These are phyloP conservation scores for Bombylius discolor DNA, from an alignment of 2,888 invertebrate species.

Conservation along the genomic window DNA sequence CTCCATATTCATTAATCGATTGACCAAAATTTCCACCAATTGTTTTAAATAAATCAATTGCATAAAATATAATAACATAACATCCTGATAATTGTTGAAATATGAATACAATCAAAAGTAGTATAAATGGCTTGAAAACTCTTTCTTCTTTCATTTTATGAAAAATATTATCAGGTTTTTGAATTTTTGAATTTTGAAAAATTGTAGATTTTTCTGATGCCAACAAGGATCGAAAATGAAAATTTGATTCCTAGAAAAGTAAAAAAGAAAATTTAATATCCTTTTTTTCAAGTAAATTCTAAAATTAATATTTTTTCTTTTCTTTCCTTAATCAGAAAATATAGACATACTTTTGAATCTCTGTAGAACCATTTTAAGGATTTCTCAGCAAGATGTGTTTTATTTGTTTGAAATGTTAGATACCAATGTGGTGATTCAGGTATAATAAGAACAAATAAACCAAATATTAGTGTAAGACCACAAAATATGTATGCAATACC, in stretches of 20 bases:
- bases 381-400: conserved; percentile 26
- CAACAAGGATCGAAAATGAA: conserved; percentile 1
- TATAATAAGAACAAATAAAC: conserved; percentile 31
- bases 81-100: conserved; percentile 45
- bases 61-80: conserved; percentile 45
- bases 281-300: no score
- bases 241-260: conserved; percentile 4
- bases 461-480: conserved; percentile 27
- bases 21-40: conserved; percentile 17
- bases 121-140: conserved; percentile 40
- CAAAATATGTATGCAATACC: conserved; percentile 38
- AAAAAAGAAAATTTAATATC: neutral
- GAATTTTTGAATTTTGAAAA: neutral
- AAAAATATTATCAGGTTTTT: neutral
- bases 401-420: conserved; percentile 32
- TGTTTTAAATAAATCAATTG: conserved; percentile 16
- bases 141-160: conserved; percentile 17
- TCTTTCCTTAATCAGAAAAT: no score
- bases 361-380: conserved; percentile 39
- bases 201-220: neutral
- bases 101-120: conserved; percentile 38
- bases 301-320: no score
- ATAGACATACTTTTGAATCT: conserved; percentile 24
- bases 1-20: conserved; percentile 16
- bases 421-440: conserved; percentile 49